These are phyloP conservation scores for Paradoxurus hermaphroditus DNA, from an alignment of 2,113 vertebrate genomes.

Conservation along the genomic window DNA sequence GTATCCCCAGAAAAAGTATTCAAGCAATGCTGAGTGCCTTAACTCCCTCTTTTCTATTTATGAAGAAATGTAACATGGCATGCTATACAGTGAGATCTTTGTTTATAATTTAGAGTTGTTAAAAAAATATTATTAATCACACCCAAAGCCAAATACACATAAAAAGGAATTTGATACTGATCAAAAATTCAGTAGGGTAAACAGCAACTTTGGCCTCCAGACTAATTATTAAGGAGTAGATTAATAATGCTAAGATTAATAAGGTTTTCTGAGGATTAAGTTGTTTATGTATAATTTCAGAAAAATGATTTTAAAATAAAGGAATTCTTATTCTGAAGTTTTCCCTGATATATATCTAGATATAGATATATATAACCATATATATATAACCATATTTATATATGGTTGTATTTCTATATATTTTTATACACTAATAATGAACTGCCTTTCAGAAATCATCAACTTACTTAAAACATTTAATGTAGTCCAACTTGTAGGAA, in stretches of 20 bases:
- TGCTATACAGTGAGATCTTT: not conserved
- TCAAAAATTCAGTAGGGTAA: not conserved
- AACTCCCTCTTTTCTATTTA: not conserved
- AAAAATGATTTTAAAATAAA: not conserved
- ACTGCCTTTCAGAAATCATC: not conserved
- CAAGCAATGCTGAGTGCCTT: not conserved
- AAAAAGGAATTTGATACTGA: not conserved
- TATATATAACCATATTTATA: not conserved
- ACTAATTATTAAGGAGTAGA: not conserved
- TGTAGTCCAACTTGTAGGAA: not conserved
- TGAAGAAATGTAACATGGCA: not conserved
- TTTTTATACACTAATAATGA: not conserved
- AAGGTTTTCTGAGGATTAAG: not conserved
- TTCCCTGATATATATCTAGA: not conserved
- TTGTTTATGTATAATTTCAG: not conserved
- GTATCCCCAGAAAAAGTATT: not conserved
- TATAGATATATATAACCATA: too few relatives aligned
- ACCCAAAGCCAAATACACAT: not conserved
- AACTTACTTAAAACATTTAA: not conserved
- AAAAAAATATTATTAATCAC: not conserved
- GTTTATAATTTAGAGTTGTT: not conserved
- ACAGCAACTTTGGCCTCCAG: not conserved
- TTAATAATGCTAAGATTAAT: not conserved
- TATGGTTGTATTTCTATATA: not conserved
- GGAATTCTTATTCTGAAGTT: not conserved